A percentile compares a stretch with the other conserved stretches of the same genome.
Conservation (phyloP, 2,113 vertebrate species). For the Morphnarchus princeps region DNA sequence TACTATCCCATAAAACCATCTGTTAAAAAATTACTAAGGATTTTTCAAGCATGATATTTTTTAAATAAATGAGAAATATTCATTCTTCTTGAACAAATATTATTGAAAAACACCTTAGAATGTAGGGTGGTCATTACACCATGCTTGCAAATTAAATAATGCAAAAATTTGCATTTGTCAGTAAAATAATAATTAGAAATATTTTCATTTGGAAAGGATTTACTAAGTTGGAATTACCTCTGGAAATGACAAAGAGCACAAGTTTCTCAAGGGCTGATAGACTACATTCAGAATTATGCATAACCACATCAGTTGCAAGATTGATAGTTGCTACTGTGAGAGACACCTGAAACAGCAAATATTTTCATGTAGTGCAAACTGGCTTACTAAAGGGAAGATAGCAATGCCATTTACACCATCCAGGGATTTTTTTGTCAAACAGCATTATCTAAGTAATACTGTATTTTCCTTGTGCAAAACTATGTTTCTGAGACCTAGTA, state of each 20-base stretch:
- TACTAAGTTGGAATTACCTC: neutral
- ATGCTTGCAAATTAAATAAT: neutral
- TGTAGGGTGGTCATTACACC: neutral
- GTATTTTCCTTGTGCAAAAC: neutral
- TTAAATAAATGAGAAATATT: neutral
- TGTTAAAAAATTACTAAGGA: neutral
- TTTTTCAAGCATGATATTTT: neutral
- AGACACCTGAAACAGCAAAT: neutral
- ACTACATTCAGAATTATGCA: neutral
- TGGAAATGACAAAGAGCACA: neutral
- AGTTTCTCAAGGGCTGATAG: neutral
- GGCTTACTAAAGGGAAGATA: neutral
- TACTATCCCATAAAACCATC: neutral
- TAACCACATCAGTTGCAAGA: neutral
- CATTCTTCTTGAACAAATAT: neutral
- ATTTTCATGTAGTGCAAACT: neutral
- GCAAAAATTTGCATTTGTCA: neutral
- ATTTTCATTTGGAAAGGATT: neutral
- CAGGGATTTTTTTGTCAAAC: neutral
- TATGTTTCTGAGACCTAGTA: neutral
- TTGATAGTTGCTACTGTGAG: neutral
- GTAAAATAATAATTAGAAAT: neutral
- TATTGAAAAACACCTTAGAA: neutral
- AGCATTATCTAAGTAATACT: neutral
- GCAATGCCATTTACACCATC: neutral